Evolutionary conservation across 2,888 invertebrate genomes (phyloP), one percentile per base, ranked within the genome.

Genomic region (Dryobota labecula): DNA sequence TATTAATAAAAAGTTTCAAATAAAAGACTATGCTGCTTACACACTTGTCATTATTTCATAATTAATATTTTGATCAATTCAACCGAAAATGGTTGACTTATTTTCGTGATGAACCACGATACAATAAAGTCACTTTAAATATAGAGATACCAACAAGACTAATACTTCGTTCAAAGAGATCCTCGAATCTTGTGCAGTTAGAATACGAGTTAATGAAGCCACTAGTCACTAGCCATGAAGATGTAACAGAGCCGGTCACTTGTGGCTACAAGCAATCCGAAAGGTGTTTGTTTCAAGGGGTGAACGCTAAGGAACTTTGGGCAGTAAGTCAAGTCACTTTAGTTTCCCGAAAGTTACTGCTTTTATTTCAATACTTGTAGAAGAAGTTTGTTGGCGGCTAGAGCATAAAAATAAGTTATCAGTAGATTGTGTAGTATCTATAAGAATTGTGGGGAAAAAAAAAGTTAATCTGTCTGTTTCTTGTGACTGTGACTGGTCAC

Each of bases 321-420:
- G 27, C 83, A 83, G 81, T 82, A 83, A 68, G 70, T 76, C 67
- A 72, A 75, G 47, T 76, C 64, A 51, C 56, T 72, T 62, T 57
- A 43, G 67, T 49, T 72, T 30, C 27, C 43, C 33, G 54, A 80
- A 67, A 61, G 30, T 64, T 80, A 45, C 43, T 53, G 43, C 45
- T 47, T 70, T 67, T 62, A 65, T 70, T 53, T 49, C 61, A 27
- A 47, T 45, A 43, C 51, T 62, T 62, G 43, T 57, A 56, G 20
- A 27, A 20, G 41, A 73, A 56, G 30, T 63, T 53, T 47, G 57
- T 61, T 27, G 33, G 36, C 11, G 11, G 8, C n/a, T n/a, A 54
- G 60, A 64, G 68, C 49, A 47, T 73, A 63, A 60, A 57, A 45
- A 61, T 65, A 61, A 57, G 33, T 58, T 58, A 36, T 47, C 53